Conservation (phyloP, 2,888 invertebrate genomes). For the Norana najaformis region DNA sequence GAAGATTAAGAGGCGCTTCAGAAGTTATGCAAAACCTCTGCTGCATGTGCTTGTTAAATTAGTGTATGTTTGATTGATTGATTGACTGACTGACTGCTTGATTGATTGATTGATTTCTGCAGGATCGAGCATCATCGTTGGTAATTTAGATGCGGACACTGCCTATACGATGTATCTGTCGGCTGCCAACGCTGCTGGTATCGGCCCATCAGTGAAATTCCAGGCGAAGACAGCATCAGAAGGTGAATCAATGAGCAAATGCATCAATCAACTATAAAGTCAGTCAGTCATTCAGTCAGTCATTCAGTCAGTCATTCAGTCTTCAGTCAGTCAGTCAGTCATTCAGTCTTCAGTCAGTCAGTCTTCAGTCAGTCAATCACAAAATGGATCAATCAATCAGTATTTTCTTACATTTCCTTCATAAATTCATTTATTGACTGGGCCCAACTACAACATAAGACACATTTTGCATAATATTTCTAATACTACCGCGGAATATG, state of each 20-base stretch:
- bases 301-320: not conserved
- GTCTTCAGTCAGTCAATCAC: not conserved
- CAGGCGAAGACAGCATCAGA: conserved; percentile 24
- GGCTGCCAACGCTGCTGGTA: conserved; percentile 30
- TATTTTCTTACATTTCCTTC: too few relatives aligned
- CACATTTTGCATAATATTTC: too few relatives aligned
- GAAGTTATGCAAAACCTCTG: not conserved
- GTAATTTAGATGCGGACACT: conserved; percentile 27
- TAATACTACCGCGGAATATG: too few relatives aligned
- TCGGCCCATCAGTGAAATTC: conserved; percentile 32
- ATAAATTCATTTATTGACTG: too few relatives aligned
- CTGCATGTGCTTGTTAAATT: too few relatives aligned
- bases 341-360: not conserved
- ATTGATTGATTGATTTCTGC: not conserved
- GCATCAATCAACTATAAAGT: not conserved
- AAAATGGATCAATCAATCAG: too few relatives aligned
- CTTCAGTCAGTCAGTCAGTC: not conserved
- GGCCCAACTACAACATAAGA: too few relatives aligned
- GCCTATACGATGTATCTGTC: conserved; percentile 30
- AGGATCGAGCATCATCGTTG: conserved; percentile 14
- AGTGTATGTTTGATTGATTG: too few relatives aligned
- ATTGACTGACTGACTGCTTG: not conserved
- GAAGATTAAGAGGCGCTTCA: not conserved
- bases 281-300: too few relatives aligned
- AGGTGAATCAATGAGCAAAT: not conserved